These are phyloP conservation scores for Hypena proboscidalis DNA, from an alignment of 2,888 invertebrate genomes.

Conservation along the genomic window DNA sequence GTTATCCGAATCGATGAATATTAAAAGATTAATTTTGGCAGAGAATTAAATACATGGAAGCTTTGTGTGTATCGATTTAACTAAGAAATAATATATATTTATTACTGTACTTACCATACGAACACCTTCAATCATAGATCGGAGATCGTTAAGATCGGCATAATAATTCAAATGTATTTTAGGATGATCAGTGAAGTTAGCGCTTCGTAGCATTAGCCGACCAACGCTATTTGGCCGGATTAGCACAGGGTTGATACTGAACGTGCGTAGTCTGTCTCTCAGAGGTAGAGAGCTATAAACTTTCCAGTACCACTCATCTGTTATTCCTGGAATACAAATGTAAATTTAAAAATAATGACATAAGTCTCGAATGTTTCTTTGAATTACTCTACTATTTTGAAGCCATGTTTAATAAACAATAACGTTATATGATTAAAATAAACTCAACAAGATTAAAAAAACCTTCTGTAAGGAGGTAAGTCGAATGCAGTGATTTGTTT, in stretches of 20 bases:
- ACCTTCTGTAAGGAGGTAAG: no score
- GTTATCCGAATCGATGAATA: no score
- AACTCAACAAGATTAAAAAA: no score
- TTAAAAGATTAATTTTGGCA: no score
- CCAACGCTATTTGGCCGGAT: conserved; percentile 91
- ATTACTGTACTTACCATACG: conserved; percentile 88
- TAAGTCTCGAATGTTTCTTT: no score
- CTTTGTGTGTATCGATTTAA: no score
- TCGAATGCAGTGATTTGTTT: no score
- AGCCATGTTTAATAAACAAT: no score
- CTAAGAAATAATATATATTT: no score
- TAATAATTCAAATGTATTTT: conserved; percentile 93
- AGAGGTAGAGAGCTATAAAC: conserved; percentile 81
- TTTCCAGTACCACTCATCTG: conserved; percentile 84
- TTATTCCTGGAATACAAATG: conserved; percentile 72
- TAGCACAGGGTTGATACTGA: conserved; percentile 90
- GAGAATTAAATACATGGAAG: no score
- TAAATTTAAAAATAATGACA: no score
- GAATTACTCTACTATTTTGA: no score
- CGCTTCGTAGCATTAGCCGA: conserved; percentile 88
- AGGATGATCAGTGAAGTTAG: conserved; percentile 91
- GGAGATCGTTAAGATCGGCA: conserved; percentile 88
- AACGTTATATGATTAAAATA: conserved; percentile 14
- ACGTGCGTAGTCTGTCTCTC: conserved; percentile 79
- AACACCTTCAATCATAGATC: conserved; percentile 90